Conservation (phyloP, 2,113 vertebrate species). For the Tinamus guttatus region DNA sequence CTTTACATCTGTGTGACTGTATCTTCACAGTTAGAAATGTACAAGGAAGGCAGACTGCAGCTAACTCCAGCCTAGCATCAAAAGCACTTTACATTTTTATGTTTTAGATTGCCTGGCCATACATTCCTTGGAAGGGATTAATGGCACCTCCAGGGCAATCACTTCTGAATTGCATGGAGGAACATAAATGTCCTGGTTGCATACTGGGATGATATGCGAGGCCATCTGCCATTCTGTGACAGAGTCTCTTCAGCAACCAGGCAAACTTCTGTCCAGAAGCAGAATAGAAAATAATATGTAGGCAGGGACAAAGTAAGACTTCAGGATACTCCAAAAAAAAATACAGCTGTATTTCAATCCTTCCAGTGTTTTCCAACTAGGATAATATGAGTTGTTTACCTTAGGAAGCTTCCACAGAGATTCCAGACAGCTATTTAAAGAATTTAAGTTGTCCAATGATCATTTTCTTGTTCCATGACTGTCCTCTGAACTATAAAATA, state of each 20-base stretch:
- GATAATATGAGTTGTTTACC: neutral
- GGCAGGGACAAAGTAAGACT: neutral
- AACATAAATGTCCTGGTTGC: neutral
- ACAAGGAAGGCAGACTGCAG: neutral
- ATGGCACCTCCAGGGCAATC: neutral
- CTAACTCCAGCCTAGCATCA: neutral
- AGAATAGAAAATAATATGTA: neutral
- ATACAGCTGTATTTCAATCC: neutral
- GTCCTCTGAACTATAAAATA: neutral
- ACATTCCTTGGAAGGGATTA: neutral
- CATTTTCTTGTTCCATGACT: neutral
- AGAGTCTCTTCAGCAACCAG: neutral
- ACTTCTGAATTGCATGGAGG: neutral
- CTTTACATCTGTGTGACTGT: neutral
- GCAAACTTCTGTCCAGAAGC: neutral
- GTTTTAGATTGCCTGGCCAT: neutral
- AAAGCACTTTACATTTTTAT: neutral
- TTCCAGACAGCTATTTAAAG: neutral
- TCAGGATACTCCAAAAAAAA: neutral
- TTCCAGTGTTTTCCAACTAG: neutral
- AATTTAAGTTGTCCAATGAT: neutral
- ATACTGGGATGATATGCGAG: neutral
- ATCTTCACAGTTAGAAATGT: neutral
- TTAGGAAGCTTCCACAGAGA: neutral
- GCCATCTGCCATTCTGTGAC: neutral